Percentiles rank a stretch among this genome's conserved stretches.
Conservation (phyloP, 2,888 invertebrate genomes). For the Tetranychus truncatus region DNA sequence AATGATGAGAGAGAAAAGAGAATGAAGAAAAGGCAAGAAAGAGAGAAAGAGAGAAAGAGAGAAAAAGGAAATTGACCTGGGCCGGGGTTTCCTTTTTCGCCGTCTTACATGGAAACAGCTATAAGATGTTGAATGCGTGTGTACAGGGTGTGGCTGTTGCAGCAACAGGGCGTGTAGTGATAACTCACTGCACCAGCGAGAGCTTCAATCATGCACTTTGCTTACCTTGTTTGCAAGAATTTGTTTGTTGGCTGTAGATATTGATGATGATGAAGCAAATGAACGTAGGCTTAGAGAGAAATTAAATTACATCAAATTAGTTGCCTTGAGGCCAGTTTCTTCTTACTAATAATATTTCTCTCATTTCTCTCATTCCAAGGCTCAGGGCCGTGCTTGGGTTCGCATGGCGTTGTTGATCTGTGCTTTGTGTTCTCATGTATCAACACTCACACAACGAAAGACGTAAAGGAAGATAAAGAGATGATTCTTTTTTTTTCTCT, state of each 20-base stretch:
- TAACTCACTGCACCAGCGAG: not conserved
- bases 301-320: not conserved
- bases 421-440: not conserved
- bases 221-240: not conserved
- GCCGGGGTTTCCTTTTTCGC: not conserved
- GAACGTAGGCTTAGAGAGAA: not conserved
- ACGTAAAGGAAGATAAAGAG: not conserved
- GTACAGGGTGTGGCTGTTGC: not conserved
- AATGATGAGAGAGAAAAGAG: no score
- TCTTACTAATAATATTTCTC: not conserved
- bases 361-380: not conserved
- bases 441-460: not conserved
- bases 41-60: not conserved
- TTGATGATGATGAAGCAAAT: not conserved
- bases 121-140: not conserved
- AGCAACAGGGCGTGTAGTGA: not conserved
- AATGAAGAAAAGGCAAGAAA: not conserved
- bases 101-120: not conserved
- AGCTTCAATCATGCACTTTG: not conserved
- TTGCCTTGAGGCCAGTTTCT: not conserved
- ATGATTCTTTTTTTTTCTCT: not conserved
- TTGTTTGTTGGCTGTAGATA: no score
- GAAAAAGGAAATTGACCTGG: not conserved
- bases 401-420: not conserved
- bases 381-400: not conserved